Base-by-base conservation (phyloP, 2,113 vertebrate species). In the Hystrix brachyura region DNA sequence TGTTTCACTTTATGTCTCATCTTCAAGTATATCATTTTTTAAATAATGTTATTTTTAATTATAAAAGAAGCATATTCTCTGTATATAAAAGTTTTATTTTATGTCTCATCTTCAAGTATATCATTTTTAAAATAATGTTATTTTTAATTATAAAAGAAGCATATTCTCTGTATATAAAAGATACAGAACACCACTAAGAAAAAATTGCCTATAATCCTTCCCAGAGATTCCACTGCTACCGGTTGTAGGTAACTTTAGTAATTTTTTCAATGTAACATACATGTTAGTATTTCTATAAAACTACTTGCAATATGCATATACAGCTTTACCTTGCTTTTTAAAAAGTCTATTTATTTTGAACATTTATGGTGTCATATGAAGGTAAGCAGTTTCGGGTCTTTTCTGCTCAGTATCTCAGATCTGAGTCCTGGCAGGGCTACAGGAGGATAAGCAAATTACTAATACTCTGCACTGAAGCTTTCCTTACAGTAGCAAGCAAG, bases 111-210 rank as follows among this genome's bases (percentile, higher is more conserved):
- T 7, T 92, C 53, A 55, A 46, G 13, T 21, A 27, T 5, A 51
- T 90, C 67, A 38, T n/a, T 82, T 81, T 46, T 12, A 46, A 96
- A 83, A 79, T 43, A 69, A 46, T 57, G 34, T 48, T 88, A 51
- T 93, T 96, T 97, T 94, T 64, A 87, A 85, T 84, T 78, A 90
- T 23, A 83, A 90, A 92, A 81, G 29, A 69, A 87, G 51, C 25
- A 79, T 13, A 46, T 55, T 2, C 14, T 78, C 78, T 91, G 12
- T 62, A 67, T 23, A 38, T 62, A 67, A 21, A 53, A 72, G 84
- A 76, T 74, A 69, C 0, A 79, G 67, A 95, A 95, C 95, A 34
- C 34, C 55, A 69, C 43, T 38, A 83, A 88, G 34, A 67, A 92
- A 71, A 62, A 71, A 23, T 7, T 55, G 1, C 43, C 18, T 74